A percentile compares a stretch with the other conserved stretches of the same genome.
phyloP scores from a whole-genome alignment of 2,113 vertebrate species.

The Panthera tigris region DNA sequence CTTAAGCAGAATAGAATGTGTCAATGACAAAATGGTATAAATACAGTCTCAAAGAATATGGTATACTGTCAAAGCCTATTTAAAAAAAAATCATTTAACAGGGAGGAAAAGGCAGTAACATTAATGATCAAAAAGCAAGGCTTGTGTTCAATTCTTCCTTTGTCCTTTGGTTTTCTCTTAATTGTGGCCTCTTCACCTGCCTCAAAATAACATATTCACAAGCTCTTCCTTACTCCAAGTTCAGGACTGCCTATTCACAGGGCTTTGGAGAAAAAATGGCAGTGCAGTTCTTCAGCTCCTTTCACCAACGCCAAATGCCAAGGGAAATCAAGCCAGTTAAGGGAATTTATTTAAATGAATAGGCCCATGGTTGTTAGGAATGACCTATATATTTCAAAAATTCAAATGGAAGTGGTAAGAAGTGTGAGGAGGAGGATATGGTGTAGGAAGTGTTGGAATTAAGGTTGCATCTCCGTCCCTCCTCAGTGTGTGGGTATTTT shows the following conservation, averaged over 20 bases:
- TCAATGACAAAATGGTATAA: conserved; percentile 68
- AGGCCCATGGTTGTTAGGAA: background rate
- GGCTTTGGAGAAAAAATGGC: background rate
- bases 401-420: background rate
- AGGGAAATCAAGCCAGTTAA: background rate
- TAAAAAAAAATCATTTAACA: conserved; percentile 28
- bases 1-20: conserved; percentile 63
- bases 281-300: background rate
- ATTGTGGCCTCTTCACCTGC: background rate
- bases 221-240: background rate
- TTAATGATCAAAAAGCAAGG: conserved; percentile 33
- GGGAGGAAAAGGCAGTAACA: background rate
- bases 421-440: background rate
- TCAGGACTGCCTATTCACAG: background rate
- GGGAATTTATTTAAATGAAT: background rate
- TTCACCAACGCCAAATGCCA: background rate
- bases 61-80: background rate
- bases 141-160: background rate
- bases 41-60: conserved; percentile 51
- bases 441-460: background rate
- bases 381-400: conserved; percentile 23
- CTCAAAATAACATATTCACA: background rate
- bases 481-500: background rate
- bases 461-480: background rate
- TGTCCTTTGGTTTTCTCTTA: background rate